Base-by-base conservation (phyloP, 2,113 vertebrate species). In the Scolopax mira region DNA sequence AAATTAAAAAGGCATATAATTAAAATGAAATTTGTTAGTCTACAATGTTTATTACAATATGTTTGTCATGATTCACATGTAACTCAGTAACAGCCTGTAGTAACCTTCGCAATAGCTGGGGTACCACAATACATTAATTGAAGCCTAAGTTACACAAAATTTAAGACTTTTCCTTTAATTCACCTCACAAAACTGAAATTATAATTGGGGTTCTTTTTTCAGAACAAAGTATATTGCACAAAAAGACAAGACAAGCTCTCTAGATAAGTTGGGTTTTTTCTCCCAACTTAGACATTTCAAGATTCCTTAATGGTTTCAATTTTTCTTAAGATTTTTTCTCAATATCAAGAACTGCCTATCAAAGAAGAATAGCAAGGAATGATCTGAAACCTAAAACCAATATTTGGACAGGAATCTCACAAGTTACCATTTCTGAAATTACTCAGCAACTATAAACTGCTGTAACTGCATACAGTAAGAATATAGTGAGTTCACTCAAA, bases 221-320 rank as follows among this genome's bases (percentile, higher is more conserved):
- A 88, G 35, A 88, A 71, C 13, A 51, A 35, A 74, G 31, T 21
- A 71, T 24, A 35, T 3, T 64, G 30, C 57, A 90, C 39, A 64
- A 22, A 82, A 87, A 85, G 35, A 33, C 17, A 82, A 62, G 11
- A 51, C 18, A 88, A 85, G 41, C 16, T 82, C 49, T 57, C 66
- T 28, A 80, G 28, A 57, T 10, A 55, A 6, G 1, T 17, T 42
- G 52, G 13, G 10, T 72, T 79, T 75, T 46, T 23, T 3, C 2
- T 24, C 39, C 24, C 1, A n/a, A n/a, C n/a, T 0, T 2, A 69
- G 25, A 23, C 13, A 51, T 23, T 0, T n/a, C 13, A 79, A 18
- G 30, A 88, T 42, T 79, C 82, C 39, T 65, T 58, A 61, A 27
- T 6, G 3, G 30, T 61, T 49, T 65, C 21, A 12, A 6, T 39